phyloP scores from a whole-genome alignment of 2,113 vertebrate species.

The Sardina pilchardus region DNA sequence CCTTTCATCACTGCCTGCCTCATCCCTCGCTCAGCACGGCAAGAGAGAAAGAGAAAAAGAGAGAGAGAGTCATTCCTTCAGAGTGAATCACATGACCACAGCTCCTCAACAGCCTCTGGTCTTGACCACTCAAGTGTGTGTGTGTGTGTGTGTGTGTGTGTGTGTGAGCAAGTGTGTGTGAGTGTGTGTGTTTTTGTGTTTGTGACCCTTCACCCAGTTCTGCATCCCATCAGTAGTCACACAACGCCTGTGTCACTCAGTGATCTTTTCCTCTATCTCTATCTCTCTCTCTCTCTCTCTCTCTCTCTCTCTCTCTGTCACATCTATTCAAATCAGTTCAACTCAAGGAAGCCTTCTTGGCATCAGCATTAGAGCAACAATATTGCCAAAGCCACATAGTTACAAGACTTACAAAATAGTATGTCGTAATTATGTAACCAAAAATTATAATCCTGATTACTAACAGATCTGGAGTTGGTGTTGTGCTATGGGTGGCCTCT shows the following conservation, averaged over 20 bases:
- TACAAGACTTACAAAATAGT: too few species aligned
- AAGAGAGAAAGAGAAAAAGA: background rate
- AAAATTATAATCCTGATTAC: too few species aligned
- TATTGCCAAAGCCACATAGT: too few species aligned
- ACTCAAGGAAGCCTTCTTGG: too few species aligned
- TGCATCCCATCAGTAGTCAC: slow-evolving; percentile 33
- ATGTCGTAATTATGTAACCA: too few species aligned
- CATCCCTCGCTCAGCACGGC: too few species aligned
- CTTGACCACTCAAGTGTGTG: background rate
- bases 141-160: background rate
- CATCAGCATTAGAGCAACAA: too few species aligned
- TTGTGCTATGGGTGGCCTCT: too few species aligned
- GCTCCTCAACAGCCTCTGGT: background rate
- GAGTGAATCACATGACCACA: background rate
- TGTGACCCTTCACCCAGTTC: slow-evolving; percentile 43
- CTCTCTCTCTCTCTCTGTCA: background rate
- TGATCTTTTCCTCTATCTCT: background rate
- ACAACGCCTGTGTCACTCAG: background rate
- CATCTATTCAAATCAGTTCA: too few species aligned
- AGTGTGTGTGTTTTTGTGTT: slow-evolving; percentile 18
- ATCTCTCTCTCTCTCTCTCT: background rate
- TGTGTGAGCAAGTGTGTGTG: background rate
- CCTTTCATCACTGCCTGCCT: background rate
- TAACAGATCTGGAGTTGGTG: too few species aligned
- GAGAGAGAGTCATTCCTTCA: slow-evolving; percentile 1